phyloP scores from a whole-genome alignment of 2,113 vertebrate genomes.

The Callorhinus ursinus region DNA sequence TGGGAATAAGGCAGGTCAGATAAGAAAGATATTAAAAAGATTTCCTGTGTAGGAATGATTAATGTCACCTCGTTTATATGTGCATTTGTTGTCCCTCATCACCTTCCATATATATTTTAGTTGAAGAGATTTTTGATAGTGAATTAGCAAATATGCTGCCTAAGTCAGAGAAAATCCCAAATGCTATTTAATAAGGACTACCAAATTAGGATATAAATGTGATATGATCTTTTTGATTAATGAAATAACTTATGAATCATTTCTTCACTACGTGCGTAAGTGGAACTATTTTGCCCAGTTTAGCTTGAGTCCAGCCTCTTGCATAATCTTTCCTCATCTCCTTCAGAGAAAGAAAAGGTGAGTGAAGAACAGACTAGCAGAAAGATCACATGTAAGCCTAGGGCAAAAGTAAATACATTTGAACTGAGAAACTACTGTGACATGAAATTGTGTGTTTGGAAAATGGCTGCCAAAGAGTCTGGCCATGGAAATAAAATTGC shows the following conservation, averaged over 20 bases:
- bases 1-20: background rate
- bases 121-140: background rate
- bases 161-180: background rate
- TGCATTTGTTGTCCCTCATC: background rate
- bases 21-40: background rate
- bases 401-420: conserved; percentile 79
- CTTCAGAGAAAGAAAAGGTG: background rate
- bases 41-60: background rate
- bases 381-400: conserved; percentile 55
- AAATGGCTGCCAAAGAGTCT: conserved; percentile 54
- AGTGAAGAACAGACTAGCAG: conserved; percentile 73
- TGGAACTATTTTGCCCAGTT: conserved; percentile 24
- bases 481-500: conserved; percentile 77
- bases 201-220: background rate
- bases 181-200: background rate
- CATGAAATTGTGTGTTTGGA: conserved; percentile 67
- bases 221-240: conserved; percentile 15
- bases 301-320: conserved; percentile 42
- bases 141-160: background rate
- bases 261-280: conserved; percentile 16
- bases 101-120: background rate
- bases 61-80: background rate
- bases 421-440: conserved; percentile 73
- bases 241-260: conserved; percentile 37
- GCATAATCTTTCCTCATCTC: conserved; percentile 53